Evolutionary conservation across 2,888 invertebrate genomes (phyloP), one percentile per base, ranked within the genome.

Genomic region (Ditylenchus weischeri): DNA sequence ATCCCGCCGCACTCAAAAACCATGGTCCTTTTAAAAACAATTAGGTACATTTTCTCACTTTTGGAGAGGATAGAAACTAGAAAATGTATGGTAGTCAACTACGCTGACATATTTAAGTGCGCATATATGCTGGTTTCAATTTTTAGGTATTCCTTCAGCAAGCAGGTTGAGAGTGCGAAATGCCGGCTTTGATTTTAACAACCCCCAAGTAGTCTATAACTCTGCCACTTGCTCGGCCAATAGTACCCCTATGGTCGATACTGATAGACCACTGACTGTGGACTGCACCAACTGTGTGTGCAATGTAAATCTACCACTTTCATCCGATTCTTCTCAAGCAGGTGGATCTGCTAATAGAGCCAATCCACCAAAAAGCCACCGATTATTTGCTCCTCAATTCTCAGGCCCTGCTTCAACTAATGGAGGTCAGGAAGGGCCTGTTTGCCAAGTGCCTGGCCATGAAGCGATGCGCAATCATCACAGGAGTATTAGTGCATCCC

Each of bases 401-500:
- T 59, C 59, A 36, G 59, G 59, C 15, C 59, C 59, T 19, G 59
- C 63, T 64, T 58, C 64, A 64, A 8, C 64, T 21, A 35, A 50
- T 47, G 43, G 47, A 51, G 21, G 21, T 29, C 21, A 51, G 13
- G 57, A 64, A 64, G 13, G 54, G 54, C 29, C 62, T 23, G 4
- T 43, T 36, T n/a, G 23, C 47, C 47, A 63, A n/a, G 18, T 47
- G 19, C 3, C 38, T 47, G 38, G 49, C 43, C 43, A 35, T 64
- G 64, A 7, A n/a, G 38, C 47, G 50, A 64, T 10, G 23, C 36
- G n/a, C 10, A 66, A 48, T 6, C 73, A 73, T 58, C 72, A 70
- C 23, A 60, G 72, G n/a, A 73, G 72, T 48, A 73, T 60, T 57
- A 69, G 69, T 49, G 69, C 71, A 8, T 73, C 73, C 21, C 72